phyloP scores from a whole-genome alignment of 2,888 invertebrate species.

The Leucophora obtusa region DNA sequence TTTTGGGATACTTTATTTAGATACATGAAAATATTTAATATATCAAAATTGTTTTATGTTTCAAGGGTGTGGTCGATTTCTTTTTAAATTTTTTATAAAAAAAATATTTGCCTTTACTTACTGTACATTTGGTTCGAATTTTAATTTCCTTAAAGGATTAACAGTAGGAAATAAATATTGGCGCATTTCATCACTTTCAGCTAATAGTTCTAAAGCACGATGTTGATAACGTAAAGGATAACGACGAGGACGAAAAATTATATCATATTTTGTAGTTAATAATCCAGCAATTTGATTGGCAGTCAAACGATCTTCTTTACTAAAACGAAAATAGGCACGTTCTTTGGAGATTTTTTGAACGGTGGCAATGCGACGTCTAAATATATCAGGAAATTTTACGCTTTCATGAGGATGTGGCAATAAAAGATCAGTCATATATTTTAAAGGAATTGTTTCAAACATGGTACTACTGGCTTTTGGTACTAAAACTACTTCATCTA shows the following conservation, averaged over 20 bases:
- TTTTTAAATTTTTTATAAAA: too few relatives aligned
- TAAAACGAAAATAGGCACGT: conserved; percentile 63
- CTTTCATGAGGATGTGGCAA: conserved; percentile 67
- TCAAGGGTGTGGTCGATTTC: too few relatives aligned
- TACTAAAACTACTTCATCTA: conserved; percentile 70
- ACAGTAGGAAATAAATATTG: conserved; percentile 69
- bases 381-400: neutral
- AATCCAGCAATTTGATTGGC: neutral
- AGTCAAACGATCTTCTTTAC: neutral
- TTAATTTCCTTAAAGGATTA: conserved; percentile 32
- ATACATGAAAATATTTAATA: too few relatives aligned
- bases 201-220: conserved; percentile 70
- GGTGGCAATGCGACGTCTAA: conserved; percentile 62
- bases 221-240: conserved; percentile 69
- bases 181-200: conserved; percentile 55
- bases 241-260: conserved; percentile 70
- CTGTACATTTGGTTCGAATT: conserved; percentile 14
- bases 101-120: too few relatives aligned
- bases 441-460: conserved; percentile 40
- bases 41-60: too few relatives aligned
- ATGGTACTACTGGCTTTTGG: conserved; percentile 65
- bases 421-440: conserved; percentile 62
- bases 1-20: neutral
- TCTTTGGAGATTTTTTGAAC: conserved; percentile 66
- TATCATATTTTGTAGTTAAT: conserved; percentile 53